Evolutionary conservation across 2,888 invertebrate genomes (phyloP).

Genomic region (Neria commutata): DNA sequence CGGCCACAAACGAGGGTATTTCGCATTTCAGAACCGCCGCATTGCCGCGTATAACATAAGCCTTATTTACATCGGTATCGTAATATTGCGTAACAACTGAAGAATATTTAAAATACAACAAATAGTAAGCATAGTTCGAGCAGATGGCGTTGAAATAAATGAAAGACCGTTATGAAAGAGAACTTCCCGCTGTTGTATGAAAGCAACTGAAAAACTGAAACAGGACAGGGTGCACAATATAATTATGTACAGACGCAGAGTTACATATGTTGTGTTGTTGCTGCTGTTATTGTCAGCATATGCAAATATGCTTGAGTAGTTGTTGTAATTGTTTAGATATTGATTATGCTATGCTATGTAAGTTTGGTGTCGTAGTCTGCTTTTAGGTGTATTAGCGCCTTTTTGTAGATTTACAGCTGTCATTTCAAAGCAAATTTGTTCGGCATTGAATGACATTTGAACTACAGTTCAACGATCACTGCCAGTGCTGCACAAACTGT

Average conservation of each 20-base stretch:
- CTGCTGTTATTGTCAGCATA: not conserved
- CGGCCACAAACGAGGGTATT: conserved; percentile 90
- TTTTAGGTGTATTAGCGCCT: not conserved
- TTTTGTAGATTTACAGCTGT: not conserved
- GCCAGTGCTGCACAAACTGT: conserved; percentile 9
- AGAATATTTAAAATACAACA: not conserved
- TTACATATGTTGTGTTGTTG: not conserved
- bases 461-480: too few relatives aligned
- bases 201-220: not conserved
- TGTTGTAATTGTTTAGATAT: not conserved
- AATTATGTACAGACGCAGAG: not conserved
- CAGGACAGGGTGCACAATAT: not conserved
- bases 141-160: not conserved
- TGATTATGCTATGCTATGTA: not conserved
- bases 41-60: conserved; percentile 87
- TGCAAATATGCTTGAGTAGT: not conserved
- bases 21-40: conserved; percentile 87
- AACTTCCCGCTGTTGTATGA: conserved; percentile 11
- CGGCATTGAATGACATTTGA: not conserved
- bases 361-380: not conserved
- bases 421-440: too few relatives aligned
- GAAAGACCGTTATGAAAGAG: conserved; percentile 4
- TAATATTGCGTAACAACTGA: conserved; percentile 89
- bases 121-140: conserved; percentile 2
- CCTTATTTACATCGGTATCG: conserved; percentile 90